Base-by-base conservation (phyloP, 1,140 invertebrate genomes). In the Drosophila sproati region DNA sequence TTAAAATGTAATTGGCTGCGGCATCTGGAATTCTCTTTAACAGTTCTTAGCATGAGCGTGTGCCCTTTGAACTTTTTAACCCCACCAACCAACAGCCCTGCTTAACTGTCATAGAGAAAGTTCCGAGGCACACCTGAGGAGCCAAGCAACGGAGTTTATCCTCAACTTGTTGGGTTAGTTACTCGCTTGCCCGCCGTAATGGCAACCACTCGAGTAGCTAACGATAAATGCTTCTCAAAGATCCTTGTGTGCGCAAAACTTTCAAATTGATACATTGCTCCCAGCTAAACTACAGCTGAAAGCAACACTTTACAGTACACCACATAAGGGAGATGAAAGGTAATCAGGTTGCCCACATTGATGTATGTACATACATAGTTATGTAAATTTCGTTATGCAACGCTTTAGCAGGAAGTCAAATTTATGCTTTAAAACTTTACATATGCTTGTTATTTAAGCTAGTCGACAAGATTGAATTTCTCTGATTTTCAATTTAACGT, bases 1-100 rank as follows among this genome's bases (percentile, higher is more conserved):
- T 69, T 73, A 73, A 68, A 55, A 73, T 73, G 71, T 73, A 73
- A 73, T 73, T 73, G 71, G 56, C 63, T 73, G 71, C 63, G 71
- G 71, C 71, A 73, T 73, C 56, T 73, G 54, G 57, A 61, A 73
- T 73, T 69, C 71, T 73, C 71, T 73, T 73, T 73, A 31, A 29
- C 64, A 32, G n/a, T 35, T 59, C 34, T 59, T 41, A 47, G 28
- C 32, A 8, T 39, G 37, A n/a, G 28, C 32, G 61, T 45, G 37
- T 45, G 70, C 64, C 56, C 56, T 73, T 73, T 69, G 64, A 73
- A 73, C 64, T 69, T 66, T 69, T 31, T 12, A 8, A 4, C 20
- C 56, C 2, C 29, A 20, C 4, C 3, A 29, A 7, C 29, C 29
- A 10, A 4, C 29, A 31, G 6, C n/a, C 3, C n/a, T 35, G 5